Percentiles rank a stretch among this genome's conserved stretches.
These are phyloP conservation scores for Carcina quercana DNA, from an alignment of 2,888 invertebrate species.

Conservation along the genomic window DNA sequence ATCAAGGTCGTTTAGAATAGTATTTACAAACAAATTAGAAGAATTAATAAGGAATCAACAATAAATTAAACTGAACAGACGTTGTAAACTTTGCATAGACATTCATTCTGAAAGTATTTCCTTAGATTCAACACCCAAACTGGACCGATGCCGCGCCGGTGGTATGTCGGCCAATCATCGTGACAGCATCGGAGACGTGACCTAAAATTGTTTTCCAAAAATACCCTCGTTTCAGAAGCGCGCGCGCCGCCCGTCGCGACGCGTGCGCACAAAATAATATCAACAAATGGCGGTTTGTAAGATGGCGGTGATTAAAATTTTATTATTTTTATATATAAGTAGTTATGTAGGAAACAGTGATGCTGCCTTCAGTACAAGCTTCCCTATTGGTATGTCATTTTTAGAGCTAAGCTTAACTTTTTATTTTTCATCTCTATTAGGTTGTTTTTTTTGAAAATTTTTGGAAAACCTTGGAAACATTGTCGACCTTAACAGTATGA, in stretches of 20 bases:
- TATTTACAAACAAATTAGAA: no score
- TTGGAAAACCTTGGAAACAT: no score
- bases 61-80: no score
- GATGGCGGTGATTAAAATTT: slow-evolving; percentile 19
- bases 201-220: slow-evolving; percentile 71
- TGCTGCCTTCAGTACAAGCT: slow-evolving; percentile 27
- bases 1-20: no score
- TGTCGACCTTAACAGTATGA: no score
- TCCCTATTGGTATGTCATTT: slow-evolving; percentile 43
- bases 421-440: background rate
- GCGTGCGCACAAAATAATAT: slow-evolving; percentile 37
- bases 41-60: no score
- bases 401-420: background rate
- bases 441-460: no score
- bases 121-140: background rate
- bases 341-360: slow-evolving; percentile 13
- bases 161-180: slow-evolving; percentile 1
- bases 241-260: slow-evolving; percentile 31
- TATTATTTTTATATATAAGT: slow-evolving; percentile 21
- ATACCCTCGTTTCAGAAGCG: slow-evolving; percentile 49
- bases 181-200: slow-evolving; percentile 30
- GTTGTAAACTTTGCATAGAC: no score
- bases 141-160: no score
- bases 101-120: background rate
- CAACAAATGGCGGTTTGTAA: slow-evolving; percentile 23